These are phyloP conservation scores for Eolophus roseicapilla DNA, from an alignment of 2,113 vertebrate genomes.

Conservation along the genomic window DNA sequence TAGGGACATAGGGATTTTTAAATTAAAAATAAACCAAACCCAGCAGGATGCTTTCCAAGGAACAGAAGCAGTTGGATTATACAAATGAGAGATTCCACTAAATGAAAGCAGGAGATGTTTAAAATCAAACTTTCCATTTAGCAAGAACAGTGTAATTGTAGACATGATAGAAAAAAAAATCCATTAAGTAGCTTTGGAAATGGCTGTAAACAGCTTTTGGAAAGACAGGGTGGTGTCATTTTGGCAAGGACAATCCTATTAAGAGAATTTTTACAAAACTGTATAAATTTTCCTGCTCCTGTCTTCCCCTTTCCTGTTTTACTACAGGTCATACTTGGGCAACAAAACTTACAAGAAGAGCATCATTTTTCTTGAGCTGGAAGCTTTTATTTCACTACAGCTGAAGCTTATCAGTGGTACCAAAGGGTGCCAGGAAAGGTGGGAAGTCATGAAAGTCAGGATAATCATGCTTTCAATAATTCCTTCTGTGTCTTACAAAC, in stretches of 20 bases:
- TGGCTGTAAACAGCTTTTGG: conserved; percentile 33
- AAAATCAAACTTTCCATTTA: conserved; percentile 61
- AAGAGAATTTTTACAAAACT: neutral
- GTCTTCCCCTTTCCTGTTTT: neutral
- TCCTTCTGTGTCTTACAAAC: neutral
- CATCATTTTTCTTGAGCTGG: neutral
- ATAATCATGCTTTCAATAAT: neutral
- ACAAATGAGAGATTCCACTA: conserved; percentile 39
- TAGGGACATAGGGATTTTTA: neutral
- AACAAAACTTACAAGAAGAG: neutral
- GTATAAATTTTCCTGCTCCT: conserved; percentile 9
- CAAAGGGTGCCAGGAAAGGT: neutral
- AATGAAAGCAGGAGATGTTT: conserved; percentile 37
- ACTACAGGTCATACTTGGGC: neutral
- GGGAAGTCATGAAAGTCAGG: neutral
- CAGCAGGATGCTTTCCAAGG: conserved; percentile 26
- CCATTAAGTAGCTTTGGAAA: conserved; percentile 47
- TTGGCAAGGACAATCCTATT: conserved; percentile 6
- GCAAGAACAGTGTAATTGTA: conserved; percentile 45
- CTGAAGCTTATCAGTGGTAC: neutral
- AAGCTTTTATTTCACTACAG: neutral
- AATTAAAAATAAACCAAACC: neutral
- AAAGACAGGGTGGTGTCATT: neutral
- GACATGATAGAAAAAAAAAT: conserved; percentile 23
- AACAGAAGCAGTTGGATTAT: conserved; percentile 50